These are phyloP conservation scores for Scaptomyza cyrtandrae DNA, from an alignment of 2,888 invertebrate genomes.

Conservation along the genomic window DNA sequence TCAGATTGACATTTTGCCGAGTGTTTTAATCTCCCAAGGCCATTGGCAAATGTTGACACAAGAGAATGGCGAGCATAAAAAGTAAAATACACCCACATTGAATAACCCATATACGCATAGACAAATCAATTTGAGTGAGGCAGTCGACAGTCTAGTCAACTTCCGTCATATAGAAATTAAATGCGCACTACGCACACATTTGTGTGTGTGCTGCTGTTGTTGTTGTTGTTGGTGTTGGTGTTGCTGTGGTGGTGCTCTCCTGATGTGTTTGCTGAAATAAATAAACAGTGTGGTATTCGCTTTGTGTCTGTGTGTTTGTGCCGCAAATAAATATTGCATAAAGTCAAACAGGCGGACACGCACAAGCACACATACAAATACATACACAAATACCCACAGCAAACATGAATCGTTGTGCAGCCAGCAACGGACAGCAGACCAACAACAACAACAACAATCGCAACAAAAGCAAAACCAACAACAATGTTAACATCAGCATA, in stretches of 20 bases:
- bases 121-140: slow-evolving; percentile 48
- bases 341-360: slow-evolving; percentile 68
- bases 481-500: slow-evolving; percentile 72
- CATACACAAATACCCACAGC: slow-evolving; percentile 41
- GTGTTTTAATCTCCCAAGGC: slow-evolving; percentile 42
- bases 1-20: slow-evolving; percentile 34
- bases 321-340: slow-evolving; percentile 78
- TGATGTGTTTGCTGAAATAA: slow-evolving; percentile 53
- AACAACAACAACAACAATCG: slow-evolving; percentile 63
- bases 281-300: slow-evolving; percentile 56
- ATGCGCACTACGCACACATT: slow-evolving; percentile 66
- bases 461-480: slow-evolving; percentile 71
- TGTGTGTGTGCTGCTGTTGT: slow-evolving; percentile 32
- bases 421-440: slow-evolving; percentile 51
- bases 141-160: slow-evolving; percentile 76
- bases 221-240: slow-evolving; percentile 18
- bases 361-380: slow-evolving; percentile 31
- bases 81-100: slow-evolving; percentile 7
- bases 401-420: slow-evolving; percentile 40
- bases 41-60: slow-evolving; percentile 52
- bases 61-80: slow-evolving; percentile 7
- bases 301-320: slow-evolving; percentile 32
- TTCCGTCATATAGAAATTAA: slow-evolving; percentile 77
- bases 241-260: slow-evolving; percentile 35
- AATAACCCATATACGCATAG: slow-evolving; percentile 17